Evolutionary conservation across 2,888 invertebrate genomes (phyloP), one percentile per base, ranked within the genome.

Genomic region (Petrolisthes cinctipes): DNA sequence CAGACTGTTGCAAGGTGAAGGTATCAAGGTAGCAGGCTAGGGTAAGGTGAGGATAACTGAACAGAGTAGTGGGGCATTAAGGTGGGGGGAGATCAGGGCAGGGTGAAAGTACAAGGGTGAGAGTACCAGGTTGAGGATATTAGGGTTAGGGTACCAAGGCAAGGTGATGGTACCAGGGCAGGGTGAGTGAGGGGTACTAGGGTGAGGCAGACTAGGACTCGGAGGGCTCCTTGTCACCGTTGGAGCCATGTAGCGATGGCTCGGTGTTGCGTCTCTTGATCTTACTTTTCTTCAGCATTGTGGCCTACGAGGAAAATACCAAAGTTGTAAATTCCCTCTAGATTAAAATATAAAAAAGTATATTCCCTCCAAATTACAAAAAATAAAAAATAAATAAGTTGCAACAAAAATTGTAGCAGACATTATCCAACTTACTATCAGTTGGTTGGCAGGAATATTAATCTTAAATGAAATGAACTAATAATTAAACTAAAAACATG

Each of bases 271-370:
- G 96, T 93, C 98, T 96, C 95, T 97, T 98, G 95, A 98, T 98
- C 95, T 99, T 99, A 95, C 96, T 96, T 96, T 99, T 99, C 96
- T 99, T 99, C 95, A 99, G 95, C 99, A 99, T 99, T 94, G 99
- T 99, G 93, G 99, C 99, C 99, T 99, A 92, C 85, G 91, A 87
- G 82, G 84, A 76, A 87, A 76, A 86, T 82, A 86, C 66, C 53
- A 78, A 37, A 53, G 71, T 71, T 71, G 71, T 71, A 71, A 71
- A 71, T 71, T 71, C 20, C 71, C 20, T 71, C 71, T 20, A 71
- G 37, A 37, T 37, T 37, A 37, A 37, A 37, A 37, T 1, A 37
- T 37, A 37, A 37, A 37, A 37, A 37, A 37, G 37, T 37, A 37
- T 37, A 37, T 1, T 37, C 37, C 37, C 37, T 37, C 37, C 37